Percentiles rank a stretch among this genome's conserved stretches.
These are phyloP conservation scores for Unio pictorum DNA, from an alignment of 2,888 invertebrate species.

Conservation along the genomic window DNA sequence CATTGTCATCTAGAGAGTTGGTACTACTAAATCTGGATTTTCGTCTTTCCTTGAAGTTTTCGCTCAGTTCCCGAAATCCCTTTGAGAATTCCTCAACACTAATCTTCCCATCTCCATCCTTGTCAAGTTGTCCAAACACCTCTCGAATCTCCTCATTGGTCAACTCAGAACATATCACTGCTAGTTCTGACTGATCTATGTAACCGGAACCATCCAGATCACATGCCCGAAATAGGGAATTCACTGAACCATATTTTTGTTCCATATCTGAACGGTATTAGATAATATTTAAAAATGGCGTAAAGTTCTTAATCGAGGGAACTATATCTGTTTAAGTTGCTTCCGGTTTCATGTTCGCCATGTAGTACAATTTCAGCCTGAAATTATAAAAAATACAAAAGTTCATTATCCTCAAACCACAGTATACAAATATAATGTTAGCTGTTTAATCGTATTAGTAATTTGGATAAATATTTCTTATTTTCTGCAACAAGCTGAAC, in stretches of 20 bases:
- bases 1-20: constrained; percentile 38
- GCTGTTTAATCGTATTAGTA: no score
- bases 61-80: constrained; percentile 71
- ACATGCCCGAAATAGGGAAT: constrained; percentile 72
- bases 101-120: constrained; percentile 75
- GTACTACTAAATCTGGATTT: constrained; percentile 48
- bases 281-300: no score
- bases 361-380: no score
- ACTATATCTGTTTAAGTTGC: no score
- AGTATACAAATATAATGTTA: no score
- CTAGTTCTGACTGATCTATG: constrained; percentile 73
- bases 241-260: constrained; percentile 15
- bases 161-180: constrained; percentile 73
- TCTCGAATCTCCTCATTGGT: constrained; percentile 72
- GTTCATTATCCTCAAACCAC: no score
- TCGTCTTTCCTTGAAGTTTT: constrained; percentile 39
- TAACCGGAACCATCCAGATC: constrained; percentile 73
- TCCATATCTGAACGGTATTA: no score
- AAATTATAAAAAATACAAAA: no score
- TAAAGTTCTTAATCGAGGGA: no score
- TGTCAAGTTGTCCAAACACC: constrained; percentile 74
- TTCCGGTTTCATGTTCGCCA: no score
- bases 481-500: no score
- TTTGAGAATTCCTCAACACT: constrained; percentile 74
- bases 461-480: no score